Percentiles rank a stretch among this genome's conserved stretches.
phyloP scores from a whole-genome alignment of 2,888 invertebrate species.

The Gryllus longicercus region DNA sequence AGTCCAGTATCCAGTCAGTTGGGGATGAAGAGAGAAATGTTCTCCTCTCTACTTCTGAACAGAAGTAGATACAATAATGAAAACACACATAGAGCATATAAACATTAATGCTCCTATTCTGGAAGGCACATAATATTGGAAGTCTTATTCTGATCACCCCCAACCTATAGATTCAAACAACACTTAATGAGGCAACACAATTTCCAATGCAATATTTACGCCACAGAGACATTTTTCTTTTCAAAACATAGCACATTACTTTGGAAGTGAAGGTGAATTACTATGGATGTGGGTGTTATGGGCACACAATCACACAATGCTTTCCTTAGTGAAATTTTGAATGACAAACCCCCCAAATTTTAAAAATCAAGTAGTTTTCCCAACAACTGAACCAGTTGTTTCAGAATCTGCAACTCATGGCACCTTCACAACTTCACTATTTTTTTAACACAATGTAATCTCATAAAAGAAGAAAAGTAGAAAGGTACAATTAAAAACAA shows the following conservation, averaged over 20 bases:
- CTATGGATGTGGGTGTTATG: slow-evolving; percentile 2
- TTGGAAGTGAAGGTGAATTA: not conserved
- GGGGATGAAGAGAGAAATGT: slow-evolving; percentile 17
- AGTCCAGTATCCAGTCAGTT: not conserved
- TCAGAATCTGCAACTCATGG: too few relatives aligned
- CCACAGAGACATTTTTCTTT: not conserved
- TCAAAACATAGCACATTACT: not conserved
- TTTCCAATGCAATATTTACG: not conserved
- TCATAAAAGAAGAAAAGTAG: too few relatives aligned
- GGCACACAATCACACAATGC: not conserved
- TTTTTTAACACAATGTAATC: too few relatives aligned
- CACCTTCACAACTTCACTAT: too few relatives aligned
- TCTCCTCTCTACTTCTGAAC: not conserved
- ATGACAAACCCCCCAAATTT: too few relatives aligned
- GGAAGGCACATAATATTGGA: slow-evolving; percentile 10
- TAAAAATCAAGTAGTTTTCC: too few relatives aligned
- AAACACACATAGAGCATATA: slow-evolving; percentile 3
- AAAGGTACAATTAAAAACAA: too few relatives aligned
- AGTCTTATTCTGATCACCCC: slow-evolving; percentile 6
- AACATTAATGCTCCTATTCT: slow-evolving; percentile 5
- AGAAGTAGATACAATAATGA: slow-evolving; percentile 10
- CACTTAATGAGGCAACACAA: not conserved
- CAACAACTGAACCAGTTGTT: too few relatives aligned
- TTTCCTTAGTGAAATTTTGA: not conserved
- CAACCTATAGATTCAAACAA: not conserved